Conservation (phyloP, 2,113 vertebrate species). For the Xiphophorus couchianus region DNA sequence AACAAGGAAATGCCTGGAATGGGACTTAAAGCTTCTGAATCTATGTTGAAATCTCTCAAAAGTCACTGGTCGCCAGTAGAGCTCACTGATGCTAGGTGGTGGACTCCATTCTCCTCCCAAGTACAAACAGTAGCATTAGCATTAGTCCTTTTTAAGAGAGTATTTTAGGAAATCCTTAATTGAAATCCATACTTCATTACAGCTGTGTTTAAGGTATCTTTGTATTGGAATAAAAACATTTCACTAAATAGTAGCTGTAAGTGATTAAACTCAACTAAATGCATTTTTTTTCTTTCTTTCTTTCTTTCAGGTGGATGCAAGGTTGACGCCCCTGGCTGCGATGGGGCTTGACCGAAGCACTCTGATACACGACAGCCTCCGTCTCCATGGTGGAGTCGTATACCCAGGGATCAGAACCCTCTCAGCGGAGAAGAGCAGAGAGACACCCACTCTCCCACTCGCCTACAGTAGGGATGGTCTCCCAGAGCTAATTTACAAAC, state of each 20-base stretch:
- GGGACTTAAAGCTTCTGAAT: no score
- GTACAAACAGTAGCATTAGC: background rate
- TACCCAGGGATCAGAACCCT: constrained; percentile 91
- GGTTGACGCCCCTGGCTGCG: constrained; percentile 89
- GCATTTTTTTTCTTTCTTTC: background rate
- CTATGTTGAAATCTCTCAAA: no score
- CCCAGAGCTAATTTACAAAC: constrained; percentile 92
- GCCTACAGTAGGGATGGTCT: constrained; percentile 88
- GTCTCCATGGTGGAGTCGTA: constrained; percentile 89
- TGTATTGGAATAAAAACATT: no score
- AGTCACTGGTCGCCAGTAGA: no score
- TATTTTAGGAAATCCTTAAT: background rate
- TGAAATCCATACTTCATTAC: background rate
- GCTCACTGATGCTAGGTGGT: background rate
- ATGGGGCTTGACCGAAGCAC: constrained; percentile 90
- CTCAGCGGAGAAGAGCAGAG: constrained; percentile 85
- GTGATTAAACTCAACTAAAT: background rate
- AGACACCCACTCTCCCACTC: constrained; percentile 77
- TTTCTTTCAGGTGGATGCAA: constrained; percentile 87
- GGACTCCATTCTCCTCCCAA: background rate
- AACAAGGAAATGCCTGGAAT: no score
- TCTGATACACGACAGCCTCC: constrained; percentile 90
- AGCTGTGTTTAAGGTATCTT: background rate
- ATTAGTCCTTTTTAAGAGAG: background rate
- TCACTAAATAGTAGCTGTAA: background rate